Conservation (phyloP, 2,113 vertebrate genomes). For the Oryzias melastigma region DNA sequence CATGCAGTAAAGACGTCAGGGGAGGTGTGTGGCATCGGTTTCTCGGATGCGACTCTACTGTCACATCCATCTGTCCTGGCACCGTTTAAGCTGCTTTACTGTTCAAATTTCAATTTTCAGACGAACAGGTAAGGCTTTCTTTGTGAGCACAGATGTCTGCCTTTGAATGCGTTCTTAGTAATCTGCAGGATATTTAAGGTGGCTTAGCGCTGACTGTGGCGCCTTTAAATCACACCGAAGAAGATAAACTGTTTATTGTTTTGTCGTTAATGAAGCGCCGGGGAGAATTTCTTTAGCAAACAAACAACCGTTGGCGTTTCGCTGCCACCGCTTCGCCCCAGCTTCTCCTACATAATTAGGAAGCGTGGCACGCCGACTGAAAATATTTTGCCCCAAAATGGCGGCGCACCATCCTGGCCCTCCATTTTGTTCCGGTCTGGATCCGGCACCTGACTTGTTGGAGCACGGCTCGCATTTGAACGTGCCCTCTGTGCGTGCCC, state of each 20-base stretch:
- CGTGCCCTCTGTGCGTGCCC: constrained; percentile 52
- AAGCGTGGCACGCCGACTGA: constrained; percentile 46
- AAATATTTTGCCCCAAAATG: constrained; percentile 72
- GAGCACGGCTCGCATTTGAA: constrained; percentile 61
- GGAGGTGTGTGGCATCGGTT: constrained; percentile 46
- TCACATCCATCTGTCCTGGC: constrained; percentile 66
- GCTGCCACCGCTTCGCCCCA: constrained; percentile 25
- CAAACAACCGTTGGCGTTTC: constrained; percentile 24
- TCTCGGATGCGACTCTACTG: constrained; percentile 44
- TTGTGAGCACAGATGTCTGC: constrained; percentile 58
- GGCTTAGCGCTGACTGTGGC: constrained; percentile 47
- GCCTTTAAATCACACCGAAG: constrained; percentile 43
- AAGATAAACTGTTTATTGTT: constrained; percentile 40
- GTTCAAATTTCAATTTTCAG: constrained; percentile 58
- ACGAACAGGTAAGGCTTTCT: constrained; percentile 57
- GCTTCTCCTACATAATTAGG: constrained; percentile 39
- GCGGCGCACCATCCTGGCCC: constrained; percentile 56
- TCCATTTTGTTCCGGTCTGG: constrained; percentile 73
- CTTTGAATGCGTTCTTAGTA: constrained; percentile 53
- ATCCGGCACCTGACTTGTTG: constrained; percentile 68
- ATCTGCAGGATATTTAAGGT: constrained; percentile 55
- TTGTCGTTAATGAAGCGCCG: constrained; percentile 23
- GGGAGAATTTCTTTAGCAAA: constrained; percentile 14
- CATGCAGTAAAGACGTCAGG: constrained; percentile 35
- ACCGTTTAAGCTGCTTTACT: constrained; percentile 50